These are phyloP conservation scores for Drosophila dunni DNA, from an alignment of 1,140 invertebrate genomes.

Conservation along the genomic window DNA sequence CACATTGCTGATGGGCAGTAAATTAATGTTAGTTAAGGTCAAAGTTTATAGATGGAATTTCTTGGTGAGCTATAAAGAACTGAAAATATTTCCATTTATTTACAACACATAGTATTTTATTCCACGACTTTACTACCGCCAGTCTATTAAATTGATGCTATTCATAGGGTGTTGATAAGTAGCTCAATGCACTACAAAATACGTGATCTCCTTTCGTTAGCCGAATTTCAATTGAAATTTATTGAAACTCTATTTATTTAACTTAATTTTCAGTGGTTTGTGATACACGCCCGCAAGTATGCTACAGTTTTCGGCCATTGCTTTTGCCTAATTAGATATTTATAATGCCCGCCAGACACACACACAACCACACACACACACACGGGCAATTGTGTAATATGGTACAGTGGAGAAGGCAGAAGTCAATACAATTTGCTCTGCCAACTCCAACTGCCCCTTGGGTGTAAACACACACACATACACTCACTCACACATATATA, in stretches of 20 bases:
- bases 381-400: conserved; percentile 38
- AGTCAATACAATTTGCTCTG: conserved; percentile 71
- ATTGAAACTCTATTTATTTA: conserved; percentile 12
- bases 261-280: conserved; percentile 16
- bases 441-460: conserved; percentile 33
- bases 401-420: conserved; percentile 52
- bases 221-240: conserved; percentile 17
- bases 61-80: too few species aligned
- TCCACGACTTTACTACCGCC: too few species aligned
- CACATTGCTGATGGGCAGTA: conserved; percentile 39
- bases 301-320: conserved; percentile 16
- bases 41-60: background rate
- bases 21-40: background rate
- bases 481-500: background rate
- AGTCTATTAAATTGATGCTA: background rate
- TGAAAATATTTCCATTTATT: too few species aligned
- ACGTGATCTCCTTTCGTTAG: background rate
- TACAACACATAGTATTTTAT: too few species aligned
- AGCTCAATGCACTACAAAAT: background rate
- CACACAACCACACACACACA: conserved; percentile 14
- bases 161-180: background rate
- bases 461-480: conserved; percentile 19
- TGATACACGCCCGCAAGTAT: conserved; percentile 18
- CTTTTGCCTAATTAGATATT: conserved; percentile 71
- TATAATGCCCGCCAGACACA: conserved; percentile 57